Base-by-base conservation (phyloP, 2,888 invertebrate species). In the Lasioglossum pauxillum region DNA sequence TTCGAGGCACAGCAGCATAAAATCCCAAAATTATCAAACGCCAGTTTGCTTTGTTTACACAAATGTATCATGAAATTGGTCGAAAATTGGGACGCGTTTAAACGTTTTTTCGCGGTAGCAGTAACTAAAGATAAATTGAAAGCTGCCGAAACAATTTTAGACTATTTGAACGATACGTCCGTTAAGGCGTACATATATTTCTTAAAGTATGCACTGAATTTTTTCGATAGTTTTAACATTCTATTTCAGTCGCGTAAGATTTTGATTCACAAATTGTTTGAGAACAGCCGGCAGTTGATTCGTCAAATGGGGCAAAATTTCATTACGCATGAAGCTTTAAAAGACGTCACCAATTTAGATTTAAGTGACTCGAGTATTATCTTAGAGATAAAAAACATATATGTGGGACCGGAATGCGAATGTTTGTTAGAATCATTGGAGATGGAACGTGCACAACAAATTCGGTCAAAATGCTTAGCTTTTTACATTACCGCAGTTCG, bases 241-340 rank as follows among this genome's bases (percentile, higher is more conserved):
- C 44, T 82, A 5, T 82, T 82, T 46, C 67, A 82, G 57, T 14
- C 8, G 0, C 53, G 69, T 75, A n/a, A 67, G 75, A 49, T 80
- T 57, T 49, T 78, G 27, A 76, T 81, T 35, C 60, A 76, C 10
- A 81, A 81, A 81, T 44, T 80, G 5, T 53, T 53, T 7, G 76
- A 76, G 0, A 72, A 0, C 46, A 81, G 75, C 57, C 35, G 75
- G 5, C 71, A 71, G 10, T n/a, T 67, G 31, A 67, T 67, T 19
- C 16, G 35, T 1, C 67, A 67, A 16, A 35, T 67, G 2, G 67
- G 67, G n/a, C 41, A 19, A 16, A 71, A 71, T 71, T 71, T 41
- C 5, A n/a, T 71, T 12, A 7, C n/a, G 2, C 44, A 19, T 41
- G 69, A 35, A 41, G 10, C 23, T 69, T 16, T 38, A 10, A 46